Evolutionary conservation across 2,888 invertebrate species (phyloP), one percentile per base, ranked within the genome.

Genomic region (Pterostichus madidus): DNA sequence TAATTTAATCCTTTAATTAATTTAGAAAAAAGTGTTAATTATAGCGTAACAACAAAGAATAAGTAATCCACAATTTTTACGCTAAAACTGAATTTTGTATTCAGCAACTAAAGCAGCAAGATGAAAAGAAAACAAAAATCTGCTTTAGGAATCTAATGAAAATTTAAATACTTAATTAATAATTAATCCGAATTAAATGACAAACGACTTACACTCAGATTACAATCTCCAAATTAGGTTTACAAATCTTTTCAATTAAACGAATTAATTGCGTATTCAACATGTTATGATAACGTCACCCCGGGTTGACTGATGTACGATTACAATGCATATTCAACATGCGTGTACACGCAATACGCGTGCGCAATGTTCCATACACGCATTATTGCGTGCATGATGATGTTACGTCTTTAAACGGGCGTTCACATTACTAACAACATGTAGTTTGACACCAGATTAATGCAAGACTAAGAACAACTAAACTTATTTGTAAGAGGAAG

Each of bases 211-310:
- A 53, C 17, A 53, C 32, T 53, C 76, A 31, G 77, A 77, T 77
- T 56, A 59, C 35, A 77, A 77, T 80, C 80, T 49, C 17, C 24
- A 46, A 80, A 80, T 64, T 80, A 52, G 49, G 61, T 64, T 49
- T 44, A 80, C 68, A 80, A 64, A 80, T 49, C 80, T 44, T 52
- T 68, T 52, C 46, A 68, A 80, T 80, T 64, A 80, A 32, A 49
- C 68, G 17, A 52, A 68, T 64, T 46, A 80, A 80, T 80, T 64
- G 39, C 15, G 15, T 44, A 71, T 71, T 71, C 44, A 71, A 44
- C 68, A 44, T 44, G 68, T 15, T 71, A 17, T 44, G 68, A 71
- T 71, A 71, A 71, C 68, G 64, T 64, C 64, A 13, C 64, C 35
- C 64, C 8, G 13, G 2, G 56, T 8, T 56, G 56, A 56, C 56